Evolutionary conservation across 2,797 vertebrate genomes (phyloP).

Genomic region (Myotis daubentonii): DNA sequence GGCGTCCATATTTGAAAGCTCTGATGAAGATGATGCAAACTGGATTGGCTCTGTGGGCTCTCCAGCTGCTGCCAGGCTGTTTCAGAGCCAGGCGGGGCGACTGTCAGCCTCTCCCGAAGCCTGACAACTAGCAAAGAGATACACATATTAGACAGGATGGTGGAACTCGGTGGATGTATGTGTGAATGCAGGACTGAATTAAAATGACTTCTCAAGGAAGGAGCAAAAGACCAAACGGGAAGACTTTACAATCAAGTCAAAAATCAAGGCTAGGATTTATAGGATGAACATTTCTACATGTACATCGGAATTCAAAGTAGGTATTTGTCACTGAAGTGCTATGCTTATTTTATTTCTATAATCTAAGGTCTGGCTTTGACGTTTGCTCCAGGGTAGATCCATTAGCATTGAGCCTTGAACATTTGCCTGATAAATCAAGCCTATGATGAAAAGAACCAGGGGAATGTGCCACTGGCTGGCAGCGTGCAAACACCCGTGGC

Average conservation of each 20-base stretch:
- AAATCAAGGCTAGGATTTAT: slow-evolving; percentile 43
- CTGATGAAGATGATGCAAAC: neutral
- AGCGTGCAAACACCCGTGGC: neutral
- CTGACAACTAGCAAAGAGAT: slow-evolving; percentile 10
- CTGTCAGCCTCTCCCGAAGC: neutral
- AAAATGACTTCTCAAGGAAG: slow-evolving; percentile 27
- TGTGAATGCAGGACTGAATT: slow-evolving; percentile 24
- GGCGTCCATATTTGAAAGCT: neutral
- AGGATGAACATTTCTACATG: neutral
- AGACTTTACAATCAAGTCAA: neutral
- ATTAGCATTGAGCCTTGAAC: slow-evolving; percentile 38
- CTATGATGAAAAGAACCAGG: slow-evolving; percentile 34
- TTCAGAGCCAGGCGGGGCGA: neutral
- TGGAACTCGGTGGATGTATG: neutral
- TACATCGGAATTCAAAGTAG: slow-evolving; percentile 54
- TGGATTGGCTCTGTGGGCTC: neutral
- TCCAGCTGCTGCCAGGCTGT: neutral
- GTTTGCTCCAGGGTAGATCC: slow-evolving; percentile 1
- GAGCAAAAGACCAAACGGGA: neutral
- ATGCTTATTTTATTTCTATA: slow-evolving; percentile 51
- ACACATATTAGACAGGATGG: neutral
- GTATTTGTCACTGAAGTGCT: slow-evolving; percentile 28
- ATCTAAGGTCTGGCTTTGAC: slow-evolving; percentile 51
- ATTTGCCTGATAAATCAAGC: slow-evolving; percentile 53
- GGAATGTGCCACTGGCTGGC: neutral